Evolutionary conservation across 2,888 invertebrate genomes (phyloP).

Genomic region (Unio pictorum): DNA sequence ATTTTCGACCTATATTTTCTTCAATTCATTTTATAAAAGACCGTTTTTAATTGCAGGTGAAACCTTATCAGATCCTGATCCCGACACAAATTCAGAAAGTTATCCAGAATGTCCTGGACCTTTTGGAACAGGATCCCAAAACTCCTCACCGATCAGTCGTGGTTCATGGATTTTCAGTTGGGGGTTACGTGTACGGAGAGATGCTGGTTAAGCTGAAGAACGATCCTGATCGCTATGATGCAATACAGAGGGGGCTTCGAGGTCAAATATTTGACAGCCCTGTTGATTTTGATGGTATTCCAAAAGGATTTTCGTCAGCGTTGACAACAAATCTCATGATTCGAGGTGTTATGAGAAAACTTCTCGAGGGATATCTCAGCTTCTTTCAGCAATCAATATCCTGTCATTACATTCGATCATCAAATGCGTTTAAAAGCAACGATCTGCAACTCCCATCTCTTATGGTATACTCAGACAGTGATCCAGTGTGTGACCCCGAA

Average conservation of each 20-base stretch:
- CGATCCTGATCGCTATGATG: conserved; percentile 74
- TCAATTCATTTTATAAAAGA: no score
- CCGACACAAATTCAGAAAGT: conserved; percentile 80
- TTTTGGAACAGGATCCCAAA: conserved; percentile 78
- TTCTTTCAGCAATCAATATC: conserved; percentile 85
- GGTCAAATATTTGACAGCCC: conserved; percentile 94
- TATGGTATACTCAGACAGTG: conserved; percentile 80
- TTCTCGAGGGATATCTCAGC: conserved; percentile 79
- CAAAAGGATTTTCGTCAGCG: conserved; percentile 75
- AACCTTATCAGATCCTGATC: conserved; percentile 90
- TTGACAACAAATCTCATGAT: conserved; percentile 73
- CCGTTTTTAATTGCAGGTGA: conserved; percentile 75
- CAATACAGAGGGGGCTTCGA: conserved; percentile 73
- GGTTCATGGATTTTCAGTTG: conserved; percentile 92
- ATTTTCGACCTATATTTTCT: no score
- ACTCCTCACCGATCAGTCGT: conserved; percentile 79
- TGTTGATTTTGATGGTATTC: conserved; percentile 75
- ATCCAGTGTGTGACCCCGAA: conserved; percentile 83
- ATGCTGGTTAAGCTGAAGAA: conserved; percentile 77
- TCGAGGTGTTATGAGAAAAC: conserved; percentile 72
- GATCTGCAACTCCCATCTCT: conserved; percentile 83
- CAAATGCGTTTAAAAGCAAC: conserved; percentile 87
- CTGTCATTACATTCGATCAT: conserved; percentile 83
- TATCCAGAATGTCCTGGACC: conserved; percentile 82
- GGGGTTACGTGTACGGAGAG: conserved; percentile 91